Conservation (phyloP, 2,113 vertebrate species). For the Crotalus viridis region DNA sequence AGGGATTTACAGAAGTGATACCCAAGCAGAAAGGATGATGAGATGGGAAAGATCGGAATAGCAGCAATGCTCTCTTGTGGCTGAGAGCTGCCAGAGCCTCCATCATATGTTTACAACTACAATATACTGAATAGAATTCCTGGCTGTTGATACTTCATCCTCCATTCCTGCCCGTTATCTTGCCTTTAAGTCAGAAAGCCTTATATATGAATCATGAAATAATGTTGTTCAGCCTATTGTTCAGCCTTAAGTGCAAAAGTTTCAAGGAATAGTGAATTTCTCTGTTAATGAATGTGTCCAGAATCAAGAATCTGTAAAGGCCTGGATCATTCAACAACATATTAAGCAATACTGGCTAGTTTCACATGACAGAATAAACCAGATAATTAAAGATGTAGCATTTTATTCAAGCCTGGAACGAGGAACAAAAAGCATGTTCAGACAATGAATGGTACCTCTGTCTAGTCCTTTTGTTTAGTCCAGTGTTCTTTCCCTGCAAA, state of each 20-base stretch:
- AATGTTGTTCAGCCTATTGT: background rate
- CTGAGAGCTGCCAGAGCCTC: background rate
- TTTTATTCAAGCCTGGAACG: background rate
- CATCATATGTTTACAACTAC: background rate
- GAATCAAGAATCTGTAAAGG: background rate
- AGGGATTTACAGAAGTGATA: conserved; percentile 24
- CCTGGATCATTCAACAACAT: background rate
- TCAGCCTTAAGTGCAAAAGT: background rate
- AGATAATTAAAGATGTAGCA: background rate
- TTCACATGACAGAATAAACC: background rate
- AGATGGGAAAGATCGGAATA: conserved; percentile 15
- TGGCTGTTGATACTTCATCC: background rate
- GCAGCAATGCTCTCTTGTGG: conserved; percentile 26
- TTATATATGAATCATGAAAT: background rate
- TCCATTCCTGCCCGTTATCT: background rate
- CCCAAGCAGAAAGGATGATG: conserved; percentile 14
- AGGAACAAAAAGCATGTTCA: background rate
- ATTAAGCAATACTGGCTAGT: background rate
- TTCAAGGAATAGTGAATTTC: background rate
- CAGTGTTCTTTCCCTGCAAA: background rate
- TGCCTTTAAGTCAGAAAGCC: background rate
- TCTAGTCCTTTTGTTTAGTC: background rate
- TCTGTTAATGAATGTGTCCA: background rate
- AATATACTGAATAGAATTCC: background rate
- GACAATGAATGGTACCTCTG: background rate